These are phyloP conservation scores for Hofmannophila pseudospretella DNA, from an alignment of 2,888 invertebrate species.

Conservation along the genomic window DNA sequence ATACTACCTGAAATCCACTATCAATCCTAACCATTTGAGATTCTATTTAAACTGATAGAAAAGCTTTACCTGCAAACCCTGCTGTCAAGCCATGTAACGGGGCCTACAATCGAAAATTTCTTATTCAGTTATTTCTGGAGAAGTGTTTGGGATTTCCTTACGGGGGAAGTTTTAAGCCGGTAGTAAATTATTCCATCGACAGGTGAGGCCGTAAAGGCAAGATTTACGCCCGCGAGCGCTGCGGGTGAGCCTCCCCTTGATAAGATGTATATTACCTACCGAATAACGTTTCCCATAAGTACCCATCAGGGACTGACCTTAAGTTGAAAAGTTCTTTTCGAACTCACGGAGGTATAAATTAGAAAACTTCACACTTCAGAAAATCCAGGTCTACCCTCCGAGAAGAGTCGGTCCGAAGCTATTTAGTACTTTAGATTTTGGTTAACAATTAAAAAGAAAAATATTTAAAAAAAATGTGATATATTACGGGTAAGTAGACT, in stretches of 20 bases:
- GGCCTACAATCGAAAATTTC: constrained; percentile 58
- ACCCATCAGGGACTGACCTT: constrained; percentile 59
- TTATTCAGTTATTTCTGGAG: constrained; percentile 74
- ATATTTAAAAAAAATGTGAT: too few relatives aligned
- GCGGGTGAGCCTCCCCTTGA: constrained; percentile 61
- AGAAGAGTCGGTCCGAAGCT: too few relatives aligned
- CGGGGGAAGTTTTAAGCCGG: constrained; percentile 71
- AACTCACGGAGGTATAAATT: constrained; percentile 53
- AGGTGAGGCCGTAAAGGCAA: constrained; percentile 76
- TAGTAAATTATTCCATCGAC: constrained; percentile 77
- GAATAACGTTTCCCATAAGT: constrained; percentile 60
- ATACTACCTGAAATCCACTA: neutral
- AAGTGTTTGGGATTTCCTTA: constrained; percentile 74
- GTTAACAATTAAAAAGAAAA: too few relatives aligned
- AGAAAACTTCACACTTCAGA: constrained; percentile 46
- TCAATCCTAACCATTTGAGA: constrained; percentile 16
- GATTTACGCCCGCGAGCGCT: constrained; percentile 70
- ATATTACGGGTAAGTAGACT: too few relatives aligned
- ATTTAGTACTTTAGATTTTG: too few relatives aligned
- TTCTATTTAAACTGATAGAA: constrained; percentile 58
- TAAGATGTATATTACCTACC: constrained; percentile 72
- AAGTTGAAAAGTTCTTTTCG: constrained; percentile 22
- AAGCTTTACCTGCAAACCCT: constrained; percentile 50
- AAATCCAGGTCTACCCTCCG: too few relatives aligned
- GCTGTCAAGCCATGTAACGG: constrained; percentile 42